Base-by-base conservation (phyloP, 2,113 vertebrate species). In the Heteronetta atricapilla region DNA sequence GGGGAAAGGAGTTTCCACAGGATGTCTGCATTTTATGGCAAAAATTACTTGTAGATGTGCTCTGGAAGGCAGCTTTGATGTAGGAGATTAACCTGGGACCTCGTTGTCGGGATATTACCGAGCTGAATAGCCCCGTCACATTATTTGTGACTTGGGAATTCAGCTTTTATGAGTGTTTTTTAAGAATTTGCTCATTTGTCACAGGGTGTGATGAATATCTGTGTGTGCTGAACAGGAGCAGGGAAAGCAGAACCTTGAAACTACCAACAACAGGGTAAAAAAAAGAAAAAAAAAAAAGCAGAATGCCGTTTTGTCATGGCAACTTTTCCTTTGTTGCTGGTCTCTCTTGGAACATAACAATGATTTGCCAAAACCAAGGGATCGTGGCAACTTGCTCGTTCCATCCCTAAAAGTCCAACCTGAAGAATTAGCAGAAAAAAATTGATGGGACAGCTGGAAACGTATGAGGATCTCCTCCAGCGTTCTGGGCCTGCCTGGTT, bases 131-230 rank as follows among this genome's bases (percentile, higher is more conserved):
- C 86, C 95, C 85, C 92, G 82, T 86, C 90, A 94, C 91, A 92
- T 96, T 94, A 97, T 94, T 93, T 96, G 96, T 95, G 90, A 94
- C 66, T 96, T 97, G 94, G 94, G 94, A 95, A 93, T 97, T 96
- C 92, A 96, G 86, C 81, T 83, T 95, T 96, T 96, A 77, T 85
- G 36, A 76, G 83, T 82, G 84, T 83, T 94, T 94, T 63, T 90
- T 64, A 92, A 89, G 84, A 96, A 89, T 89, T 94, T 89, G 81
- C 84, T 93, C 1, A 1, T 84, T 88, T 95, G 74, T 93, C 88
- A 78, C 46, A 9, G 50, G n/a, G 38, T 8, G 2, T 58, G 20
- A 2, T 60, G 69, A 82, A 48, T 93, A 79, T 92, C 93, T 88
- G 18, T 75, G 8, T 25, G 31, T 31, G 64, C 26, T 33, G 44